Evolutionary conservation across 1,140 invertebrate species (phyloP).

Genomic region (Hestina assimilis): DNA sequence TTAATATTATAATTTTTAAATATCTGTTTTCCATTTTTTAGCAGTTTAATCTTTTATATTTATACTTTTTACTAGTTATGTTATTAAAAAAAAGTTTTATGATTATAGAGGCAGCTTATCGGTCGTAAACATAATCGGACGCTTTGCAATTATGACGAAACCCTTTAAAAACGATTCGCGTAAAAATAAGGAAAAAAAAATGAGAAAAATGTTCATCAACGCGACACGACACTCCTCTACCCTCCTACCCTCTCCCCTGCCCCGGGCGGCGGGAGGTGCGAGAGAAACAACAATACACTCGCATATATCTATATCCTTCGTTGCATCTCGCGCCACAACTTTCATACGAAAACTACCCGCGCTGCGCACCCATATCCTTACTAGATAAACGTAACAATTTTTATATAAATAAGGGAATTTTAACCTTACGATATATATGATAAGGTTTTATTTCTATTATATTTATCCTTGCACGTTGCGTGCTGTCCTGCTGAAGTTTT

Average conservation of each 20-base stretch:
- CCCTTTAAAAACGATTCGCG: slow-evolving; percentile 77
- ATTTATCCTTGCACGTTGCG: slow-evolving; percentile 30
- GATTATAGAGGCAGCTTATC: slow-evolving; percentile 45
- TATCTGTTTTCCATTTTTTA: no score
- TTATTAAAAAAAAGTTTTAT: not conserved
- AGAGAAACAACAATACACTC: slow-evolving; percentile 41
- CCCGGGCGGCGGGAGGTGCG: slow-evolving; percentile 64
- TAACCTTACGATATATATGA: slow-evolving; percentile 4
- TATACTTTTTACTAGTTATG: no score
- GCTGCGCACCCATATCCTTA: slow-evolving; percentile 49
- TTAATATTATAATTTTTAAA: no score
- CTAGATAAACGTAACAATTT: slow-evolving; percentile 34
- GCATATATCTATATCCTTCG: slow-evolving; percentile 41
- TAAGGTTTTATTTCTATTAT: slow-evolving; percentile 33
- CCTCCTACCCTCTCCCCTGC: slow-evolving; percentile 42
- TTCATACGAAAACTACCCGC: slow-evolving; percentile 76
- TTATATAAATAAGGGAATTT: slow-evolving; percentile 14
- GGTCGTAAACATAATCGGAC: slow-evolving; percentile 67
- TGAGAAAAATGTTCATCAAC: slow-evolving; percentile 78
- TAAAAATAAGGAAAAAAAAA: slow-evolving; percentile 75
- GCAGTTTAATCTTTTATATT: no score
- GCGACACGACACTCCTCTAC: slow-evolving; percentile 66
- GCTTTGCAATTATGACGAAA: slow-evolving; percentile 76
- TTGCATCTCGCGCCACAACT: slow-evolving; percentile 72
- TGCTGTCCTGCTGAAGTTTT: slow-evolving; percentile 59